A percentile compares a stretch with the other conserved stretches of the same genome.
Evolutionary conservation across 1,140 invertebrate genomes (phyloP).

Genomic region (Leptopilina clavipes): DNA sequence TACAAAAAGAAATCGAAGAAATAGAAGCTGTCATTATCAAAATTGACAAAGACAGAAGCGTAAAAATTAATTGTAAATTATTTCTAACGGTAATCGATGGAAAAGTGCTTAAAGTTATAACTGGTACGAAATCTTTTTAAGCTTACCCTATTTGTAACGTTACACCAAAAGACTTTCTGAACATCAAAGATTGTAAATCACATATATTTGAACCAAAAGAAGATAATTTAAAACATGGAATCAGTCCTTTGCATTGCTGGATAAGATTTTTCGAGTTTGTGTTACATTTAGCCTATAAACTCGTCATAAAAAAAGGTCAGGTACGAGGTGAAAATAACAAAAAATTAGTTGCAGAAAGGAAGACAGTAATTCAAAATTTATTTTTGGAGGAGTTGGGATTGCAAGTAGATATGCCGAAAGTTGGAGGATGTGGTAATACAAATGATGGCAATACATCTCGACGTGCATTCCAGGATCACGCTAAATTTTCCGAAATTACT

Average conservation of each 20-base stretch:
- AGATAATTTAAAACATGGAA: slow-evolving; percentile 1
- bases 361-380: slow-evolving; percentile 15
- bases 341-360: not conserved
- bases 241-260: slow-evolving; percentile 11
- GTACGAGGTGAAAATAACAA: not conserved
- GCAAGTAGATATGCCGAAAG: not conserved
- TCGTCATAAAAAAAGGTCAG: slow-evolving; percentile 10
- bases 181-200: not conserved
- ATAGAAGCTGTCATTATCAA: not conserved
- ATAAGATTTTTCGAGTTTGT: slow-evolving; percentile 34
- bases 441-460: slow-evolving; percentile 26
- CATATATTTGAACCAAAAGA: not conserved
- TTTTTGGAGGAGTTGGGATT: slow-evolving; percentile 20
- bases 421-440: not conserved
- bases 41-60: not conserved
- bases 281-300: slow-evolving; percentile 12
- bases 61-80: not conserved
- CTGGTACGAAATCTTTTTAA: slow-evolving; percentile 12
- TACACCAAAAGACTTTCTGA: slow-evolving; percentile 28
- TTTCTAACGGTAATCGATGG: slow-evolving; percentile 7
- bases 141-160: slow-evolving; percentile 9
- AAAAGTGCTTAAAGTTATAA: slow-evolving; percentile 21
- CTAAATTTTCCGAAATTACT: not conserved
- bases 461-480: not conserved
- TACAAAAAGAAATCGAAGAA: not conserved